phyloP scores from a whole-genome alignment of 2,113 vertebrate species.

The Pteronura brasiliensis region DNA sequence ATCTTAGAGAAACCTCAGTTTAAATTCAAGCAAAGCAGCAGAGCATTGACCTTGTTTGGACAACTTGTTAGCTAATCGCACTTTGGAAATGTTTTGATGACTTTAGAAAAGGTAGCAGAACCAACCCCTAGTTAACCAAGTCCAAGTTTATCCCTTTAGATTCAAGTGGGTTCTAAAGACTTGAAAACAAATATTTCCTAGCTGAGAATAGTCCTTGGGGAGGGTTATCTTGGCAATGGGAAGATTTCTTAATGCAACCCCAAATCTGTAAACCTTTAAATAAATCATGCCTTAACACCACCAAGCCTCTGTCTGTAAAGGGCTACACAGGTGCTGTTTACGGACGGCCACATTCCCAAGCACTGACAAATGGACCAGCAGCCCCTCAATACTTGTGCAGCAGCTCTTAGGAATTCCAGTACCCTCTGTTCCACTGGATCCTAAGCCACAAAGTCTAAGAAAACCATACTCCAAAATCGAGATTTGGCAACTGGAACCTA shows the following conservation, averaged over 20 bases:
- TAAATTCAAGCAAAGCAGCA: neutral
- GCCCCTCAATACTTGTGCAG: neutral
- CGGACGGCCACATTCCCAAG: neutral
- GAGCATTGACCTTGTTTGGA: neutral
- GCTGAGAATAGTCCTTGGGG: neutral
- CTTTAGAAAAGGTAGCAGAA: neutral
- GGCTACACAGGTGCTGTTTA: neutral
- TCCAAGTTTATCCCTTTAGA: neutral
- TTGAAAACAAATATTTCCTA: conserved; percentile 21
- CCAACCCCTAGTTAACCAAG: neutral
- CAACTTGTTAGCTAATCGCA: neutral
- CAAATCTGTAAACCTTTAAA: neutral
- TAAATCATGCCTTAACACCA: neutral
- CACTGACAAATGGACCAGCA: neutral
- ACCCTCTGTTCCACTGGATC: neutral
- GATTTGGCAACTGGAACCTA: neutral
- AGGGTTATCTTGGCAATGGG: neutral
- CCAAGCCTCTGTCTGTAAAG: neutral
- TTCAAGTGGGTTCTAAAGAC: neutral
- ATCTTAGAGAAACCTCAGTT: neutral
- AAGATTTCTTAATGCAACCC: neutral
- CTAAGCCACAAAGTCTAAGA: neutral
- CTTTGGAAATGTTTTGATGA: conserved; percentile 7
- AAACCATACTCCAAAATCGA: neutral
- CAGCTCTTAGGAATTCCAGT: neutral